Conservation (phyloP, 2,797 vertebrate genomes). For the Karalla daura region DNA sequence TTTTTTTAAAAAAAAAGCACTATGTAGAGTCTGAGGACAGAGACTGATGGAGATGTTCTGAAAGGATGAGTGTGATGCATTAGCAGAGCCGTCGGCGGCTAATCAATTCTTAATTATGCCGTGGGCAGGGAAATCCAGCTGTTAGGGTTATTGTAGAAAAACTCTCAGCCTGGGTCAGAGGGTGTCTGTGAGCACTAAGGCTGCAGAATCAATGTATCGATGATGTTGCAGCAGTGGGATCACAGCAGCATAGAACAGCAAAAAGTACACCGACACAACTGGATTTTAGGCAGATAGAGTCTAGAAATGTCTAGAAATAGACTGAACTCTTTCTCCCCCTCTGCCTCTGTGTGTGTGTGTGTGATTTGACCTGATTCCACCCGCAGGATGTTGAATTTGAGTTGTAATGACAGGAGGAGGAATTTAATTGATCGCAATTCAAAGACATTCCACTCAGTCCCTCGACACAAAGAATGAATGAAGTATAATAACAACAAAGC, state of each 20-base stretch:
- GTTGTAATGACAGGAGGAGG: no score
- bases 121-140: conserved; percentile 37
- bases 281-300: conserved; percentile 13
- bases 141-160: conserved; percentile 62
- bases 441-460: no score
- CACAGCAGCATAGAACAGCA: background rate
- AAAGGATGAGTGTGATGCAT: conserved; percentile 15
- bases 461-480: no score
- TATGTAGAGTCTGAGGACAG: background rate
- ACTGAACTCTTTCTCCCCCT: no score
- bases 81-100: conserved; percentile 18
- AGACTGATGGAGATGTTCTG: background rate
- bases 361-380: no score
- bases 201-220: conserved; percentile 55
- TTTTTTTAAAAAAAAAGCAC: background rate
- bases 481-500: no score
- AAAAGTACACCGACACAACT: background rate
- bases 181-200: conserved; percentile 18
- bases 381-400: no score
- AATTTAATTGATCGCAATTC: no score
- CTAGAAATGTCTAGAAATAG: background rate
- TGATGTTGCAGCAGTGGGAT: conserved; percentile 40
- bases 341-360: no score
- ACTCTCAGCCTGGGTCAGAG: conserved; percentile 60
- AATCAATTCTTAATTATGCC: conserved; percentile 71